A percentile compares a stretch with the other conserved stretches of the same genome.
Evolutionary conservation across 1,140 invertebrate species (phyloP).

Genomic region (Arion vulgaris): DNA sequence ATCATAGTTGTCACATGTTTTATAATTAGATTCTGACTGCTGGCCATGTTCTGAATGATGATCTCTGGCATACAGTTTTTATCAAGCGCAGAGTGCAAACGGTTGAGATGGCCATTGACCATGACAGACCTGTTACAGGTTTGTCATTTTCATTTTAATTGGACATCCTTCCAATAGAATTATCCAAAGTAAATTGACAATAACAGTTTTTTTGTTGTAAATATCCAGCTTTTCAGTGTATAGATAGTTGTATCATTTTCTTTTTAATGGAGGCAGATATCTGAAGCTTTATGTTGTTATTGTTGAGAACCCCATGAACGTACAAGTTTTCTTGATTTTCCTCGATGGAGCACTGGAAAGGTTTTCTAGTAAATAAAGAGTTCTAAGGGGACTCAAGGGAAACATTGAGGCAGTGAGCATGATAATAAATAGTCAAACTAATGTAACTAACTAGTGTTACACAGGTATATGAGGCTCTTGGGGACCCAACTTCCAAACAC

Average conservation of each 20-base stretch:
- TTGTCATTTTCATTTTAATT: not conserved
- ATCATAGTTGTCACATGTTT: not conserved
- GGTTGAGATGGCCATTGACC: conserved; percentile 88
- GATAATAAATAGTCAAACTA: no score
- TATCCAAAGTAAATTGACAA: not conserved
- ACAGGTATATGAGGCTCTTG: no score
- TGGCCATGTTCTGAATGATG: conserved; percentile 90
- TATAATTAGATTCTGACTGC: conserved; percentile 82
- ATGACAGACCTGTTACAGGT: conserved; percentile 85
- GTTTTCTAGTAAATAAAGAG: no score
- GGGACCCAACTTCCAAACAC: no score
- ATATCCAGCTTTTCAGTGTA: conserved; percentile 4
- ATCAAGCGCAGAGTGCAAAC: conserved; percentile 87
- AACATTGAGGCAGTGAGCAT: no score
- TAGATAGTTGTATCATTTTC: not conserved
- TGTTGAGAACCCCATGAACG: no score
- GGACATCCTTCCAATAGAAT: not conserved
- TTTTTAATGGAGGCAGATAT: not conserved
- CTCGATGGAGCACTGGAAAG: no score
- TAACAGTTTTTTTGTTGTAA: not conserved
- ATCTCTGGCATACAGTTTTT: conserved; percentile 93
- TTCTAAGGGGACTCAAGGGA: no score
- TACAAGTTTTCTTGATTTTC: no score
- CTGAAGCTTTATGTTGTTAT: no score
- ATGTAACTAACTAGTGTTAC: no score